These are phyloP conservation scores for Portevinia maculata DNA, from an alignment of 2,888 invertebrate species.

Conservation along the genomic window DNA sequence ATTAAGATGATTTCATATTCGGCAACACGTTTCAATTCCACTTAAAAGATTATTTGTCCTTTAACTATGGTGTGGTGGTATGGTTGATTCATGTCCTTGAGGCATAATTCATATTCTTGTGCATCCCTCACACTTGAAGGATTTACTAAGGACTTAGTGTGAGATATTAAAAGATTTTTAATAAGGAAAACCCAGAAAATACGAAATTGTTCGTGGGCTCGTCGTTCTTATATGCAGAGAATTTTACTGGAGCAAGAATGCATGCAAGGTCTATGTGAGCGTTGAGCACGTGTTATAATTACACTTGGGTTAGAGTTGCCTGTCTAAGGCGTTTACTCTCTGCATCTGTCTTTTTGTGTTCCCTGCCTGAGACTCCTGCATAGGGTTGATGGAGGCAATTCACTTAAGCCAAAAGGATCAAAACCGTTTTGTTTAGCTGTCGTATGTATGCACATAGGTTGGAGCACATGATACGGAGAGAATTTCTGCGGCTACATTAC, in stretches of 20 bases:
- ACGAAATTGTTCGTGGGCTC: conserved; percentile 50
- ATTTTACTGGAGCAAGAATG: conserved; percentile 41
- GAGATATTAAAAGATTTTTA: conserved; percentile 73
- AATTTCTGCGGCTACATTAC: conserved; percentile 37
- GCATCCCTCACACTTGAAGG: conserved; percentile 45
- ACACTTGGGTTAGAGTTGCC: conserved; percentile 57
- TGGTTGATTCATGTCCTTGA: conserved; percentile 17
- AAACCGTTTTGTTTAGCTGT: conserved; percentile 32
- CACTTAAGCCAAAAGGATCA: conserved; percentile 48
- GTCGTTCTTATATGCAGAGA: conserved; percentile 12
- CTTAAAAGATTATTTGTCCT: conserved; percentile 73
- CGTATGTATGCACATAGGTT: background rate
- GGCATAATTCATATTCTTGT: conserved; percentile 33
- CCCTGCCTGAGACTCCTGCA: background rate
- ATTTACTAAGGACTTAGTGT: conserved; percentile 67
- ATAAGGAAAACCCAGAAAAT: conserved; percentile 57
- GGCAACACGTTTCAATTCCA: conserved; percentile 73
- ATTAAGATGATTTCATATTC: conserved; percentile 74
- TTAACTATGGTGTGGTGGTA: conserved; percentile 35
- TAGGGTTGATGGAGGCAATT: conserved; percentile 46
- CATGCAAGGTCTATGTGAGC: conserved; percentile 40
- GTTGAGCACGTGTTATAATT: conserved; percentile 61
- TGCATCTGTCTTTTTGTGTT: conserved; percentile 62
- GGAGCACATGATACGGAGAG: conserved; percentile 7
- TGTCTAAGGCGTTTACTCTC: conserved; percentile 25